Evolutionary conservation across 2,113 vertebrate genomes (phyloP), one percentile per base, ranked within the genome.

Genomic region (Erythrocercus mccallii): DNA sequence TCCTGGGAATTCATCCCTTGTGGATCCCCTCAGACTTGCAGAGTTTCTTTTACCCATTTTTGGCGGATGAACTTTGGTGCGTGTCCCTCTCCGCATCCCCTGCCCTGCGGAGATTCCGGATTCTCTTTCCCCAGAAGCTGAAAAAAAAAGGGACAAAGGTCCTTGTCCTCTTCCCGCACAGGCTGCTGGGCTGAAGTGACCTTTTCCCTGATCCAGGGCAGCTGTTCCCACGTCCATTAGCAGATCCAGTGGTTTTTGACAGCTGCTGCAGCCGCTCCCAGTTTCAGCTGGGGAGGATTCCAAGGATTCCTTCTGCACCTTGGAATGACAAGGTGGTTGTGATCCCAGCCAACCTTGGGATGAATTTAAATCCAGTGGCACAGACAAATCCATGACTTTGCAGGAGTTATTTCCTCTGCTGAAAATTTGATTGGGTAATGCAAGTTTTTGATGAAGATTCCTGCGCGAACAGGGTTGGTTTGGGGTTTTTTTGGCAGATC

Each of bases 391-490:
- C 57, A 22, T 31, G 40, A 27, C 19, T 33, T 72, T n/a, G 19
- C 21, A 65, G n/a, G 27, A 72, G 56, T 66, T 48, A 10, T 24
- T 44, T 6, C 28, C 23, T 45, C 51, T 3, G 6, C 8, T 15
- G 22, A 60, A 57, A 79, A 21, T 50, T 27, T 42, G 54, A 42
- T 45, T 12, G 24, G 11, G 5, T 53, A 64, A 78, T 54, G 45
- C 28, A 33, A 2, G n/a, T 30, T 65, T 65, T 22, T 77, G 54
- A 45, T 73, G 47, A 64, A 57, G 42, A 42, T 33, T 66, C 37
- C 35, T 2, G 0, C 2, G 0, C 48, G 28, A 4, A 5, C 15
- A 10, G 9, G 7, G 28, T 2, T 22, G 9, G 3, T 3, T 40
- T 54, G 6, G 48, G 12, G 11, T 17, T 18, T 10, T 8, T 83